A percentile compares a stretch with the other conserved stretches of the same genome.
Conservation (phyloP, 2,797 vertebrate genomes). For the Acrossocheilus wenchowensis region DNA sequence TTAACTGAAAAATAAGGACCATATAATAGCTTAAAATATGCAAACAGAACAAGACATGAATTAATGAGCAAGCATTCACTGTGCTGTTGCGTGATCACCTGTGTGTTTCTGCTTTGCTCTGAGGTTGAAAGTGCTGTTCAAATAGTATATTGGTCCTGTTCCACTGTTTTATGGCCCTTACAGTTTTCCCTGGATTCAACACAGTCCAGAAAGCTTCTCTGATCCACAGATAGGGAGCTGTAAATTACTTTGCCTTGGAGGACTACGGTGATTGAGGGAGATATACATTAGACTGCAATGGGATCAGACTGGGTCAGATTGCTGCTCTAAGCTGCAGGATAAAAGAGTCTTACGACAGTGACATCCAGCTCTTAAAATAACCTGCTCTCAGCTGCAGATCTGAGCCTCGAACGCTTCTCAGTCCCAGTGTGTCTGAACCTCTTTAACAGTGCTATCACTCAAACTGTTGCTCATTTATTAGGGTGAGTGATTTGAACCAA, state of each 20-base stretch:
- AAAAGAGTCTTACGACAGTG: conserved; percentile 18
- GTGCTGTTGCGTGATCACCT: not conserved
- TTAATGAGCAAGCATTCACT: not conserved
- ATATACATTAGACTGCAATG: conserved; percentile 28
- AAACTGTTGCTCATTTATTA: not conserved
- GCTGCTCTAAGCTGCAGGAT: not conserved
- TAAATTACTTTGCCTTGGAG: conserved; percentile 27
- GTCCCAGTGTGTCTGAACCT: not conserved
- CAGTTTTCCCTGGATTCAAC: not conserved
- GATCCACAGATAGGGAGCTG: conserved; percentile 38
- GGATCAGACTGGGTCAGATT: conserved; percentile 38
- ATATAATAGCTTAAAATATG: not conserved
- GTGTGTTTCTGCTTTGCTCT: not conserved
- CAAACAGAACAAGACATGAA: not conserved
- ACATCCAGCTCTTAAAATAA: conserved; percentile 39
- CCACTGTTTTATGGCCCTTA: not conserved
- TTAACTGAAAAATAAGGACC: not conserved
- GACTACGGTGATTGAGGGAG: not conserved
- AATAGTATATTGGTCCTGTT: not conserved
- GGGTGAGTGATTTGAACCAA: not conserved
- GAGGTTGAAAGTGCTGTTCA: not conserved
- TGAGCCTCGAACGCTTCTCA: not conserved
- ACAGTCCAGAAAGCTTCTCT: not conserved
- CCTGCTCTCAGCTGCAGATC: conserved; percentile 15
- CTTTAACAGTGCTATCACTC: not conserved